Base-by-base conservation (phyloP, 2,888 invertebrate species). In the Cyclophora punctaria region DNA sequence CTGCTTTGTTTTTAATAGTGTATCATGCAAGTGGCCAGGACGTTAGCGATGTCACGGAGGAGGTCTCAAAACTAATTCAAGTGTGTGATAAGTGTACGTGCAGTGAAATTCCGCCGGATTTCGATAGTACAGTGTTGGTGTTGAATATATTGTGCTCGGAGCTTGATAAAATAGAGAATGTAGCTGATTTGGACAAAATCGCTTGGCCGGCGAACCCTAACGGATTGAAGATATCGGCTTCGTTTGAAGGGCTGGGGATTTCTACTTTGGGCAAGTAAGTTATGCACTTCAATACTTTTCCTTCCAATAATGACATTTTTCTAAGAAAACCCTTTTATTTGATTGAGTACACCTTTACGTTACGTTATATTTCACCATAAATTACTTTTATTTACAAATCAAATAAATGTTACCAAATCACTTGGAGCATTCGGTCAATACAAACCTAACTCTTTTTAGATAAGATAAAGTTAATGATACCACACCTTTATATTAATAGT, bases 251-350 rank as follows among this genome's bases (percentile, higher is more conserved):
- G 35, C 59, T 89, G 49, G 81, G 80, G 33, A 62, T 87, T 44
- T 73, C 80, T 33, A 85, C 85, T 3, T 66, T 89, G 54, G 82
- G 80, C 71, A 88, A 85, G 89, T 89, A 72, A 77, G 86, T 82
- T 45, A 35, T 41, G 20, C 20, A 20, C 20, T 20, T 20, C 20
- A 20, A 20, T 20, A 20, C 20, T 20, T 20, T 20, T 20, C 20
- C 20, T 20, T 20, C 20, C 20, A 20, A 1, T 20, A 20, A 1
- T 2, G 20, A 20, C 2, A 20, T 20, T 20, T 20, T 20, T 20
- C 20, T 20, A 20, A 20, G 20, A 20, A 20, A 20, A 20, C 20
- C 20, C 2, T 20, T 20, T 20, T 20, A 20, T 1, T 20, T 20
- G 1, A 2, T 20, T 20, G 20, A 20, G 20, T 20, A 20, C 20